Evolutionary conservation across 1,140 invertebrate species (phyloP).

Genomic region (Drosophila azteca): DNA sequence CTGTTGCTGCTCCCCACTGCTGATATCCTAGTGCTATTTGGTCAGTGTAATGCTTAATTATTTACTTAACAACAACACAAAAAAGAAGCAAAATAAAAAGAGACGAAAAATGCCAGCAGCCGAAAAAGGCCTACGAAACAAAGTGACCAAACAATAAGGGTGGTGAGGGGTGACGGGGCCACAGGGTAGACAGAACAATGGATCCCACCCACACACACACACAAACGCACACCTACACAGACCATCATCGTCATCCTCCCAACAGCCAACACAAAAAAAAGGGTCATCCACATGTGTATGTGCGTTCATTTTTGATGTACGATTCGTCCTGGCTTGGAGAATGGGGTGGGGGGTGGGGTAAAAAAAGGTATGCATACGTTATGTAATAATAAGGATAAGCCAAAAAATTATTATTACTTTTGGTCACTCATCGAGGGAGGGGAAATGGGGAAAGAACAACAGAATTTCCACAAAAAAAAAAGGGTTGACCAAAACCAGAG

Average conservation of each 20-base stretch:
- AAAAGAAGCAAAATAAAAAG: conserved; percentile 9
- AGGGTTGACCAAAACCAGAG: conserved; percentile 14
- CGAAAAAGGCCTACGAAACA: conserved; percentile 69
- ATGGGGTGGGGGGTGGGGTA: background rate
- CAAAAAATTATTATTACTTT: conserved; percentile 84
- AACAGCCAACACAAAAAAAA: conserved; percentile 54
- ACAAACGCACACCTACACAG: conserved; percentile 12
- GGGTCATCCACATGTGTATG: conserved; percentile 62
- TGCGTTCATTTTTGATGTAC: conserved; percentile 83
- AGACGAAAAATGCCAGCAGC: conserved; percentile 22
- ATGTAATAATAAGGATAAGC: conserved; percentile 84
- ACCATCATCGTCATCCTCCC: too few species aligned
- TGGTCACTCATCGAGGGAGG: conserved; percentile 33
- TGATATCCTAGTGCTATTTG: conserved; percentile 61
- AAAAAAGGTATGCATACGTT: conserved; percentile 83
- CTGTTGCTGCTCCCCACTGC: background rate
- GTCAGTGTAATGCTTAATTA: conserved; percentile 82
- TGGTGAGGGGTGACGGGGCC: background rate
- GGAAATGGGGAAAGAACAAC: background rate
- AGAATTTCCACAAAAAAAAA: background rate
- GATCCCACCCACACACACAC: conserved; percentile 25
- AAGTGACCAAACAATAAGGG: conserved; percentile 63
- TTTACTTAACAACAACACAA: conserved; percentile 58
- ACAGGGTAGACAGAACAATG: conserved; percentile 52
- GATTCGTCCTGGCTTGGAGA: conserved; percentile 45